Evolutionary conservation across 2,113 vertebrate species (phyloP).

Genomic region (Mobula birostris): DNA sequence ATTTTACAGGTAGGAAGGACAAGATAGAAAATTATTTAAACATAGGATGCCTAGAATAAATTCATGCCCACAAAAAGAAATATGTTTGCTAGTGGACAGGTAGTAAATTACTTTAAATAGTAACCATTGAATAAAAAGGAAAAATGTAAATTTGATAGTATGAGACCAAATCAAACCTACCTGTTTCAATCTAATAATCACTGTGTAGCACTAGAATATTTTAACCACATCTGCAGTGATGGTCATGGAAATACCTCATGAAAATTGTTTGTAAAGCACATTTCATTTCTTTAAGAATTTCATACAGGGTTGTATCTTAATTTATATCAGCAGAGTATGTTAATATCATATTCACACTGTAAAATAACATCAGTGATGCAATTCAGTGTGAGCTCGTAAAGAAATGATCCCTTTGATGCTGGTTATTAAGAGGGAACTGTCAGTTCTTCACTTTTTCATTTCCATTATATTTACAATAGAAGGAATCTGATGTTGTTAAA

Average conservation of each 20-base stretch:
- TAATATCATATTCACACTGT: neutral
- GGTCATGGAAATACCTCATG: neutral
- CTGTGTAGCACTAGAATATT: neutral
- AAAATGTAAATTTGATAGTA: neutral
- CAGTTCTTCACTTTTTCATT: neutral
- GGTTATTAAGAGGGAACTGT: neutral
- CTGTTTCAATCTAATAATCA: neutral
- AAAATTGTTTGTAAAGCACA: neutral
- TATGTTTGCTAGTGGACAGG: neutral
- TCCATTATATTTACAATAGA: neutral
- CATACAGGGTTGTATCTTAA: neutral
- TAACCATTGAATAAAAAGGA: neutral
- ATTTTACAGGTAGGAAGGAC: constrained; percentile 11
- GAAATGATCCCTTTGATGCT: neutral
- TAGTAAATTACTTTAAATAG: constrained; percentile 2
- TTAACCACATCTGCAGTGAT: neutral
- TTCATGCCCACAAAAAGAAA: neutral
- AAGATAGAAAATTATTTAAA: constrained; percentile 16
- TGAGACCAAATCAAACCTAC: neutral
- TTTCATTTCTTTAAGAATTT: neutral
- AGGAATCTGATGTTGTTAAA: neutral
- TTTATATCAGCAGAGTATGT: neutral
- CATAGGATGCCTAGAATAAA: neutral
- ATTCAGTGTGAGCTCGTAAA: neutral
- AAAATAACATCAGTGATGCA: neutral